Conservation (phyloP, 2,113 vertebrate genomes). For the Ophthalmolycus amberensis region DNA sequence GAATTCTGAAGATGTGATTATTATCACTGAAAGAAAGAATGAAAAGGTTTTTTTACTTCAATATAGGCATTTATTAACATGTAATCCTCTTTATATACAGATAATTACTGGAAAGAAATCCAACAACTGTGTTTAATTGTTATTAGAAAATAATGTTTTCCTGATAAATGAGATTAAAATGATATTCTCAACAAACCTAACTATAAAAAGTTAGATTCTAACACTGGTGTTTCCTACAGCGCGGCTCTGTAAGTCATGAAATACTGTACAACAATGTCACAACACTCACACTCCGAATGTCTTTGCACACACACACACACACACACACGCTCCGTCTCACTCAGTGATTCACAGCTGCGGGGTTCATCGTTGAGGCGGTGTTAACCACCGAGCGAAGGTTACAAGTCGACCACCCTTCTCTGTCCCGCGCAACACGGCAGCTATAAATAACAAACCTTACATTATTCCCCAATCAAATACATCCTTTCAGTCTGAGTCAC, state of each 20-base stretch:
- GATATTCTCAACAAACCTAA: conserved; percentile 3
- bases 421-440: not conserved
- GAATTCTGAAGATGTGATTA: not conserved
- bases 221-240: conserved; percentile 23
- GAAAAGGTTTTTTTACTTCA: not conserved
- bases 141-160: not conserved
- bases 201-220: not conserved
- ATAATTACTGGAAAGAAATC: conserved; percentile 9
- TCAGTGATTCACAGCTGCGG: conserved; percentile 9
- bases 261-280: conserved; percentile 25
- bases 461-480: not conserved
- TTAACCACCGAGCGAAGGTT: conserved; percentile 20
- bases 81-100: conserved; percentile 26
- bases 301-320: not conserved
- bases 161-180: not conserved
- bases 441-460: conserved; percentile 45
- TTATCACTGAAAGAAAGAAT: not conserved
- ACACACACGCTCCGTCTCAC: not conserved
- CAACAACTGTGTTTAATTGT: not conserved
- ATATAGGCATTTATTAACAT: conserved; percentile 24
- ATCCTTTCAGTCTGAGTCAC: conserved; percentile 30
- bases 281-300: too few species aligned
- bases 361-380: not conserved
- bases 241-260: conserved; percentile 15
- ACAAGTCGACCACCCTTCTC: conserved; percentile 27